phyloP scores from a whole-genome alignment of 2,797 vertebrate genomes.

The Oryzias dopingdopingensis region DNA sequence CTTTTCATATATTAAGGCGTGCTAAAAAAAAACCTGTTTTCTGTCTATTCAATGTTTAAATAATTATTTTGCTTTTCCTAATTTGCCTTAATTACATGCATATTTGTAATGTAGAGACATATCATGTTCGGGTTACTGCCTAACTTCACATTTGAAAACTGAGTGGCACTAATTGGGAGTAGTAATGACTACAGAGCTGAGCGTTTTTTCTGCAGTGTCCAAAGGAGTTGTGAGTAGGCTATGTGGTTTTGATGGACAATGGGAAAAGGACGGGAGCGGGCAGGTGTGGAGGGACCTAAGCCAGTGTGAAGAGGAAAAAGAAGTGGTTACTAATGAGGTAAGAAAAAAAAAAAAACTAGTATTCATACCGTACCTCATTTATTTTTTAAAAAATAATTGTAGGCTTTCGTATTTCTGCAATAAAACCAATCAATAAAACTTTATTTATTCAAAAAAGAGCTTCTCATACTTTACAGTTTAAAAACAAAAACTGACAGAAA shows the following conservation, averaged over 20 bases:
- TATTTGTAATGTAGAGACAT: background rate
- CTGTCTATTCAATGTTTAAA: no score
- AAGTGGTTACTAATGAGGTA: constrained; percentile 75
- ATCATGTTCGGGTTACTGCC: background rate
- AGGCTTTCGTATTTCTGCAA: no score
- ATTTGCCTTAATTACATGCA: no score
- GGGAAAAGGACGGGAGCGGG: constrained; percentile 71
- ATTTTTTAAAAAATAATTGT: no score
- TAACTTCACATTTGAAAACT: background rate
- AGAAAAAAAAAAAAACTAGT: background rate
- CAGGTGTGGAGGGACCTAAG: constrained; percentile 81
- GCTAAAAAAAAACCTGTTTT: no score
- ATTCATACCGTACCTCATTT: background rate
- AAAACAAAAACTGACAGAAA: no score
- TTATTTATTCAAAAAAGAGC: no score
- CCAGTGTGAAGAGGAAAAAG: constrained; percentile 80
- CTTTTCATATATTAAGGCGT: no score
- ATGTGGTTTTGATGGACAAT: constrained; percentile 73
- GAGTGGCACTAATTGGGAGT: background rate
- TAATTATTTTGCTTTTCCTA: background rate
- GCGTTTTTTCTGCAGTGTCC: constrained; percentile 64
- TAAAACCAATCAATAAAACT: no score
- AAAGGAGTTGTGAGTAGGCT: constrained; percentile 71
- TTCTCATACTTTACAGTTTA: no score
- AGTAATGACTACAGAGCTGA: constrained; percentile 1